phyloP scores from a whole-genome alignment of 2,797 vertebrate species.

The Astyanax mexicanus region DNA sequence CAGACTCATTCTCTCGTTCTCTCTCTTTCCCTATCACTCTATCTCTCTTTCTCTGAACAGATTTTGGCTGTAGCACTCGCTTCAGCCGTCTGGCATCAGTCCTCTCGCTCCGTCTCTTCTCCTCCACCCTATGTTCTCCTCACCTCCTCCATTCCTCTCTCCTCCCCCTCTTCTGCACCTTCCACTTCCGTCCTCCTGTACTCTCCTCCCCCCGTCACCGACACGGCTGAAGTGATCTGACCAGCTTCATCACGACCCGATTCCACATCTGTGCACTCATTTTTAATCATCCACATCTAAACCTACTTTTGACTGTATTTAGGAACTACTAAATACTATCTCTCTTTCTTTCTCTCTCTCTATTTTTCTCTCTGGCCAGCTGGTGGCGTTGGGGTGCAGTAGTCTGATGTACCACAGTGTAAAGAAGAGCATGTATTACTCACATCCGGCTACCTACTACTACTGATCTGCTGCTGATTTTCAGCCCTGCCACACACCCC shows the following conservation, averaged over 20 bases:
- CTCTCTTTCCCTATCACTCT: not conserved
- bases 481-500: not conserved
- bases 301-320: too few species aligned
- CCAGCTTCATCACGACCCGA: not conserved
- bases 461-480: slow-evolving; percentile 20
- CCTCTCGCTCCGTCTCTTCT: slow-evolving; percentile 17
- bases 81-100: slow-evolving; percentile 48
- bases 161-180: slow-evolving; percentile 19
- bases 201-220: not conserved
- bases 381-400: slow-evolving; percentile 33
- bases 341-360: not conserved
- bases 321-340: not conserved
- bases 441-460: not conserved
- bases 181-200: too few species aligned
- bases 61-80: slow-evolving; percentile 66
- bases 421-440: slow-evolving; percentile 15
- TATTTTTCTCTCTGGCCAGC: not conserved
- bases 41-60: slow-evolving; percentile 48
- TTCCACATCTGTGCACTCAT: not conserved
- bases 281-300: too few species aligned
- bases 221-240: not conserved
- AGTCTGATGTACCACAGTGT: not conserved
- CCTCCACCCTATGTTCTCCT: slow-evolving; percentile 63
- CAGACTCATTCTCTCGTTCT: too few species aligned
- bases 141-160: slow-evolving; percentile 48